phyloP scores from a whole-genome alignment of 2,888 invertebrate species.

The Sycophila texana region DNA sequence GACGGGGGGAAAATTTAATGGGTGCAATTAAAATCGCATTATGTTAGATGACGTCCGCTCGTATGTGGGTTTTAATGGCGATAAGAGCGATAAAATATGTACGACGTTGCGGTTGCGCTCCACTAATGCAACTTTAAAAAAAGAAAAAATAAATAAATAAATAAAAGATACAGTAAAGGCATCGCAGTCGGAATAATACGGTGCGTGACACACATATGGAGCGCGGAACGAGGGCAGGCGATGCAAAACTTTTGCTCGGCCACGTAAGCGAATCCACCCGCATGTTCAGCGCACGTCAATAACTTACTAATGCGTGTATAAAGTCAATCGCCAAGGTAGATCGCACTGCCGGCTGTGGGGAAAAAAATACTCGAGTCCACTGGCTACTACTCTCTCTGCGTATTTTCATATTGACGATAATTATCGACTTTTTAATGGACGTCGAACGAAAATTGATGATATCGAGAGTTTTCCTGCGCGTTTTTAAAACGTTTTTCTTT shows the following conservation, averaged over 20 bases:
- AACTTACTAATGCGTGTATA: slow-evolving; percentile 62
- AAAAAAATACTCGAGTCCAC: not conserved
- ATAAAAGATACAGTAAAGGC: not conserved
- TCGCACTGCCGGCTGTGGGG: not conserved
- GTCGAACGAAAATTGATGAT: not conserved
- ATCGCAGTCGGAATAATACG: not conserved
- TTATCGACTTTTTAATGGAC: slow-evolving; percentile 12
- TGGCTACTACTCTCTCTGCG: not conserved
- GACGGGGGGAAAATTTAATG: too few species aligned
- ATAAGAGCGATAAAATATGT: not conserved
- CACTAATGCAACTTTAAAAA: too few species aligned
- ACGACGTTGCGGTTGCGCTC: too few species aligned
- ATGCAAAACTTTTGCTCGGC: slow-evolving; percentile 36
- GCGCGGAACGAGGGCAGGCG: slow-evolving; percentile 29
- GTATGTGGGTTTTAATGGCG: not conserved
- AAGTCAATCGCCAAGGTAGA: slow-evolving; percentile 21
- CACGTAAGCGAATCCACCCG: slow-evolving; percentile 34
- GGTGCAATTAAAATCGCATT: too few species aligned
- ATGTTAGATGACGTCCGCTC: not conserved
- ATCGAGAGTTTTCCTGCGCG: not conserved
- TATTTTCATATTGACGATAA: slow-evolving; percentile 20
- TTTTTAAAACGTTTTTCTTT: not conserved
- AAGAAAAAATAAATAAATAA: too few species aligned
- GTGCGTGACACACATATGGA: slow-evolving; percentile 19
- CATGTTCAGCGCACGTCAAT: slow-evolving; percentile 28